Base-by-base conservation (phyloP, 2,888 invertebrate genomes). In the Drosophila mettleri region DNA sequence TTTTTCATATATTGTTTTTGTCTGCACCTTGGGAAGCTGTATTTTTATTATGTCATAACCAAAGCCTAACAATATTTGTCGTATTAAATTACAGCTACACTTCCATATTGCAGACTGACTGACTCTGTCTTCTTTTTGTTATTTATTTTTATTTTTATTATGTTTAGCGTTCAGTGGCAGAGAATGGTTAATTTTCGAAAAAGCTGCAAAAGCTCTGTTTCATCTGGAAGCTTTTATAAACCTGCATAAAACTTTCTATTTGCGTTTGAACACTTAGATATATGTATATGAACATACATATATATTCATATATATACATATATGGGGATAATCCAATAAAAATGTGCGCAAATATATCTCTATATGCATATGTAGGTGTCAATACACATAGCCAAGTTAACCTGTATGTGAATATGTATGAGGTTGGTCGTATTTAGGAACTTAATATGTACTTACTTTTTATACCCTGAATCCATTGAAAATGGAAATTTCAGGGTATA, bases 171-270 rank as follows among this genome's bases (percentile, higher is more conserved):
- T 48, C 20, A 55, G 54, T 34, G 39, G 51, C 61, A 51, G 60
- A 63, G 66, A 54, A 69, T 61, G 65, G 57, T 45, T 45, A 58
- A 31, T 62, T 54, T 83, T 85, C 83, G 83, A 83, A 83, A 83
- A 83, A 83, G 83, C 83, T 82, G 27, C 16, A 43, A 34, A 60
- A 79, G 75, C 79, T 78, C 69, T 59, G 24, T 49, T 49, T 53
- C 36, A 52, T 58, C 55, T 62, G 59, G n/a, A n/a, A n/a, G n/a
- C n/a, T n/a, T n/a, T n/a, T n/a, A n/a, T n/a, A n/a, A n/a, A n/a
- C 46, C 31, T 71, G 71, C 65, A 63, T 52, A 65, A 38, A 62
- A 76, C 83, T 86, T 88, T n/a, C n/a, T n/a, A n/a, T n/a, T n/a
- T n/a, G n/a, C 80, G 77, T 86, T 83, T 84, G 69, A 79, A 82